Percentiles rank a stretch among this genome's conserved stretches.
Conservation (phyloP, 2,797 vertebrate species). For the Ataeniobius toweri region DNA sequence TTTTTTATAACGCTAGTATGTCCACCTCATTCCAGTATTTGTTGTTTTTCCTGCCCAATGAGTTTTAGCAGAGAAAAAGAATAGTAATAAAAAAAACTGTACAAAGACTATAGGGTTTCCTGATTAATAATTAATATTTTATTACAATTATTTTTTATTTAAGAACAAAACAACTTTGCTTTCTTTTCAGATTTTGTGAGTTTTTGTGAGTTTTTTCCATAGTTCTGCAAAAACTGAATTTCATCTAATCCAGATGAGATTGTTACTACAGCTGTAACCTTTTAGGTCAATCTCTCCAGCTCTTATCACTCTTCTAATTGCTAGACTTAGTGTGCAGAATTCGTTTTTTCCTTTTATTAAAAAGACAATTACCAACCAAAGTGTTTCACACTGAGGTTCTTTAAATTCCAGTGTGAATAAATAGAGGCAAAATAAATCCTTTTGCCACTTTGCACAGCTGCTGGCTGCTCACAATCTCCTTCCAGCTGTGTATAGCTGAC, state of each 20-base stretch:
- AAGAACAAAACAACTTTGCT: background rate
- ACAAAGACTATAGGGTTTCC: too few species aligned
- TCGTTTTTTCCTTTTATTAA: background rate
- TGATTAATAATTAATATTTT: too few species aligned
- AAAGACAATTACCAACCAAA: background rate
- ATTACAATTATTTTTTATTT: too few species aligned
- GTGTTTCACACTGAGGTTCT: background rate
- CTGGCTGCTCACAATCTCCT: background rate
- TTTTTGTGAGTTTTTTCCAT: too few species aligned
- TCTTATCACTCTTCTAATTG: background rate
- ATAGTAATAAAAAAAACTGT: too few species aligned
- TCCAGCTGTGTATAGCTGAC: slow-evolving; percentile 16
- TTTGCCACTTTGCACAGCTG: slow-evolving; percentile 1
- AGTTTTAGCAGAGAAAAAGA: too few species aligned
- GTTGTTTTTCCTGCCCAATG: too few species aligned
- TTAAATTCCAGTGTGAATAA: background rate
- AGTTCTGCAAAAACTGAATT: background rate
- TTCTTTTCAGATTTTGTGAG: background rate
- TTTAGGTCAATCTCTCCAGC: background rate
- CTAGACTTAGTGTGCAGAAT: background rate
- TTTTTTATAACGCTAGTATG: too few species aligned
- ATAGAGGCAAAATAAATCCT: slow-evolving; percentile 6
- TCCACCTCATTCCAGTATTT: too few species aligned
- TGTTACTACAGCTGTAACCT: background rate
- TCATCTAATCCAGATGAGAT: background rate